Base-by-base conservation (phyloP, 2,888 invertebrate genomes). In the Coelopa pilipes region DNA sequence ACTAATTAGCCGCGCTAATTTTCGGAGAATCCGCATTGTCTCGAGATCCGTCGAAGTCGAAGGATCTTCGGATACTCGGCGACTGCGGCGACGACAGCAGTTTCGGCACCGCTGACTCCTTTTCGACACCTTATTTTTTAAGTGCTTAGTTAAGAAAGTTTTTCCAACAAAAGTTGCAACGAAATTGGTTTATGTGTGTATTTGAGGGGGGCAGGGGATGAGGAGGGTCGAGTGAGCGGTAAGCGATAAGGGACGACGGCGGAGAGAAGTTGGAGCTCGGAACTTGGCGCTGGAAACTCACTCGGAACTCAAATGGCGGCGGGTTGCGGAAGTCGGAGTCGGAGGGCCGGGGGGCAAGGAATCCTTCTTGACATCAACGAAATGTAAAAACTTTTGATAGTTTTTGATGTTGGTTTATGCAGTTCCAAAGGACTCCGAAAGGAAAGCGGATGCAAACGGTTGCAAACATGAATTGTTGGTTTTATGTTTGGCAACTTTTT, bases 391-490 rank as follows among this genome's bases (percentile, higher is more conserved):
- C 45, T 71, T 71, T 71, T 65, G 63, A 71, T 71, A 63, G 65
- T 65, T 71, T 70, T 71, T 71, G 63, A 71, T 55, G 71, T 71
- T 65, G 55, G 53, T 65, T 71, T 63, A 63, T 55, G 71, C 65
- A 45, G 55, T 70, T 53, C 46, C 19, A 53, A 45, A 50, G 59
- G 65, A 63, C 45, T 55, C 71, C n/a, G 49, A 45, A 66, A 59
- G 17, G 47, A 73, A 74, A 75, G 76, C 63, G 50, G 69, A 75
- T 75, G 76, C 76, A 77, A 76, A 73, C 73, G 76, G 68, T 71
- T 68, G 66, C 76, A 76, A 77, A 77, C 78, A 77, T 76, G 78
- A 78, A 74, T 75, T 78, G 76, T 77, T 76, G 75, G 76, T 75
- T 78, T 76, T 75, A 76, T 76, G 66, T 70, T 70, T 63, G 63